Conservation (phyloP, 2,888 invertebrate species). For the Palloptera scutellata region DNA sequence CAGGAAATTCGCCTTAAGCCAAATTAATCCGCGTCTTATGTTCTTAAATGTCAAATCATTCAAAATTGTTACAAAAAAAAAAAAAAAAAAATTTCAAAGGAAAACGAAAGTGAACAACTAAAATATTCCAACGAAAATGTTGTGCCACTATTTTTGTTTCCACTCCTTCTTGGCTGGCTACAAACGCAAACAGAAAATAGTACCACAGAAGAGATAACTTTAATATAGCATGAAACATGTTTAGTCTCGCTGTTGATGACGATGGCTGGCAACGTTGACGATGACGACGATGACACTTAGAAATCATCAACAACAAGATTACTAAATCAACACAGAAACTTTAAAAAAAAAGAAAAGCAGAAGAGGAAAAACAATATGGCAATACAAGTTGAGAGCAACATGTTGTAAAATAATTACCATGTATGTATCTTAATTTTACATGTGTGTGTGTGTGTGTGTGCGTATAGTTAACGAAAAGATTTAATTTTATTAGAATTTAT, state of each 20-base stretch:
- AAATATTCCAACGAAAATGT: no score
- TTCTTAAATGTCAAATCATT: conserved; percentile 8
- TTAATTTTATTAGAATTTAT: conserved; percentile 25
- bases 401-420: neutral
- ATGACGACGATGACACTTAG: neutral
- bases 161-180: no score
- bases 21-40: conserved; percentile 11
- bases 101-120: neutral
- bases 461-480: neutral
- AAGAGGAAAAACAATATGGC: neutral
- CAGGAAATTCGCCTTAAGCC: conserved; percentile 18
- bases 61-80: conserved; percentile 19
- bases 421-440: no score
- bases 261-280: neutral
- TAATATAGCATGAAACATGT: conserved; percentile 1
- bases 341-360: neutral
- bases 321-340: neutral
- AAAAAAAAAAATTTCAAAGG: neutral
- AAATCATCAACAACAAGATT: neutral
- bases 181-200: neutral
- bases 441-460: neutral
- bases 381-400: conserved; percentile 9
- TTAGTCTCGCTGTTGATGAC: neutral
- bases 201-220: neutral
- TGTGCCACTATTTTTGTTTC: no score